Evolutionary conservation across 2,797 vertebrate species (phyloP), one percentile per base, ranked within the genome.

Genomic region (Takifugu ocellatus): DNA sequence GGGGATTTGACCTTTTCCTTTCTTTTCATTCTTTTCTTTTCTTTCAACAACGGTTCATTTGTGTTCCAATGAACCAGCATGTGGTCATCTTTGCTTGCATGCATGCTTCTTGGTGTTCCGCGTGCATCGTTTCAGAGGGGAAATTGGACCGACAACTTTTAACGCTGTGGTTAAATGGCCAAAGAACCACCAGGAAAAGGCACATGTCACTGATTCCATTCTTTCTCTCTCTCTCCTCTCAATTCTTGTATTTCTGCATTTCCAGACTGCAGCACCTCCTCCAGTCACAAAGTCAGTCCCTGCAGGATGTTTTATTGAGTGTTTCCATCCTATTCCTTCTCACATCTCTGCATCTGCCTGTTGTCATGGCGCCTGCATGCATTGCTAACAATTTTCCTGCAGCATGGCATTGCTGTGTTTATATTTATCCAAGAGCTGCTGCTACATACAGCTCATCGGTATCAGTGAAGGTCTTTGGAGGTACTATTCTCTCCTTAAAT

Each of bases 231-330:
- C 36, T 61, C 49, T 53, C 33, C 52, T 79, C 54, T 71, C 66
- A 66, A 61, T 54, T 50, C 17, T 44, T 74, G 7, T 74, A 58
- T 68, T 49, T 72, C 68, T 77, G 49, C 77, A 71, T 25, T 81
- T 78, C 14, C 88, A 89, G 88, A 84, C 54, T 45, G 51, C 61
- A 51, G 65, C 80, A 52, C 14, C 16, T 66, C 61, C n/a, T 72
- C 59, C 50, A 71, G 51, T 87, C 72, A 74, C 70, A 85, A 90
- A 89, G 88, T 90, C 72, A 88, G 88, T 90, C 65, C 66, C 63
- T 83, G 59, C 61, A 66, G 76, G 21, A 46, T 9, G 44, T 9
- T 4, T n/a, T n/a, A n/a, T 46, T 53, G 33, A 54, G 14, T 56
- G 64, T 60, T 39, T 17, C 46, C 42, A 25, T 55, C 31, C 31